Evolutionary conservation across 2,888 invertebrate genomes (phyloP).

Genomic region (Myopa testacea): DNA sequence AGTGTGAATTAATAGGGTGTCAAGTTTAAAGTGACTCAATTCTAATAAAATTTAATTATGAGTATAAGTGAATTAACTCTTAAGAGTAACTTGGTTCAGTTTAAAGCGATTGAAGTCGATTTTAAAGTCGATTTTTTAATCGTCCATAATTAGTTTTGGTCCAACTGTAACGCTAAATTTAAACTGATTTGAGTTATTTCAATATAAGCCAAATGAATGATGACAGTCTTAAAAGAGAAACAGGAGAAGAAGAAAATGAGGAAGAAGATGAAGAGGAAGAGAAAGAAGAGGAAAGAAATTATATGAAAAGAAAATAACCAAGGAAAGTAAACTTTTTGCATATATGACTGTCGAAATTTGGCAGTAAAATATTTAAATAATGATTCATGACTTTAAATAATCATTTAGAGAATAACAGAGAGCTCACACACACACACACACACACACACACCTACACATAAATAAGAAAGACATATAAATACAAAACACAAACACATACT

Average conservation of each 20-base stretch:
- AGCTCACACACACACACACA: slow-evolving; percentile 15
- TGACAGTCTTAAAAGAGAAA: too few relatives aligned
- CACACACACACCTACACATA: neutral
- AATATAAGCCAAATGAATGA: too few relatives aligned
- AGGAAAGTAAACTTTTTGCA: neutral
- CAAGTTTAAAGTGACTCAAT: too few relatives aligned
- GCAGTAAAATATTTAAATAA: slow-evolving; percentile 60
- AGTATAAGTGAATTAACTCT: too few relatives aligned
- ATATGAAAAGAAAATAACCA: neutral
- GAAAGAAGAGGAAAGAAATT: neutral
- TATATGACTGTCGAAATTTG: slow-evolving; percentile 42
- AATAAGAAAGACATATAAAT: neutral
- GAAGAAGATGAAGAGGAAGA: neutral
- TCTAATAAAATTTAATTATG: too few relatives aligned
- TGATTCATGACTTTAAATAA: slow-evolving; percentile 61
- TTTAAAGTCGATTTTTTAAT: too few relatives aligned
- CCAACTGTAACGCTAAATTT: too few relatives aligned
- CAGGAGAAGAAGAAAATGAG: neutral
- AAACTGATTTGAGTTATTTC: too few relatives aligned
- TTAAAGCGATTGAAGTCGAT: too few relatives aligned
- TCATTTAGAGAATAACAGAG: slow-evolving; percentile 7
- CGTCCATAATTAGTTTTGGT: too few relatives aligned
- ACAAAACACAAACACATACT: slow-evolving; percentile 2
- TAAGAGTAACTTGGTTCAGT: too few relatives aligned
- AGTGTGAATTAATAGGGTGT: too few relatives aligned